These are phyloP conservation scores for Campylorhamphus procurvoides DNA, from an alignment of 2,113 vertebrate species.

Conservation along the genomic window DNA sequence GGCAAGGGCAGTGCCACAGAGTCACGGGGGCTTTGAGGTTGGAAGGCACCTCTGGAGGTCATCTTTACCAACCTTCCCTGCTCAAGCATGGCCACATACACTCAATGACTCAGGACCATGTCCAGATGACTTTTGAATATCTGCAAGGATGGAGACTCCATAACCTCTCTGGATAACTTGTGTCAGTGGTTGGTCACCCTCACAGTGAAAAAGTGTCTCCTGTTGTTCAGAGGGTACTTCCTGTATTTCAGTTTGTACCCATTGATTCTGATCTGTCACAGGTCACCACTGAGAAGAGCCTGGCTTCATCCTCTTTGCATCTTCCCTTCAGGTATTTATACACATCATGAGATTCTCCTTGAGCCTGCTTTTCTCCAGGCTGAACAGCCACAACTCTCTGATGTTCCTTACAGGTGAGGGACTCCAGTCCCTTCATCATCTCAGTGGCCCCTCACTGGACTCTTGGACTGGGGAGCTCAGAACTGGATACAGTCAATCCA, in stretches of 20 bases:
- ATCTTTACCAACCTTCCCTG: neutral
- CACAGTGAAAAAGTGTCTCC: neutral
- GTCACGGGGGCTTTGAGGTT: neutral
- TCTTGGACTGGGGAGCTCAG: neutral
- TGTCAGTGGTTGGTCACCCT: neutral
- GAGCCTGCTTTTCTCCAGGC: neutral
- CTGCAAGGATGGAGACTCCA: neutral
- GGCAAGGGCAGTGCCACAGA: neutral
- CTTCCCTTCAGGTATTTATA: neutral
- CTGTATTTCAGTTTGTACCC: neutral
- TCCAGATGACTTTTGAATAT: neutral
- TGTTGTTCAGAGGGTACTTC: neutral
- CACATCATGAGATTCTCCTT: accelerated
- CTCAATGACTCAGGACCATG: neutral
- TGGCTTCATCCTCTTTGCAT: neutral
- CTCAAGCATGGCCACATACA: neutral
- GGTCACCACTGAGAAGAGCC: neutral
- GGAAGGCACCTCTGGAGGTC: neutral
- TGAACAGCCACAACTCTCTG: neutral
- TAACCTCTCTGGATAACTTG: neutral
- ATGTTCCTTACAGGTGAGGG: neutral
- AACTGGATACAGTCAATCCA: neutral
- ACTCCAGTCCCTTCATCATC: neutral
- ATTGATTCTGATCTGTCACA: neutral
- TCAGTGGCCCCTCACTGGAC: neutral